Conservation (phyloP, 2,113 vertebrate genomes). For the Oreocharis arfaki region DNA sequence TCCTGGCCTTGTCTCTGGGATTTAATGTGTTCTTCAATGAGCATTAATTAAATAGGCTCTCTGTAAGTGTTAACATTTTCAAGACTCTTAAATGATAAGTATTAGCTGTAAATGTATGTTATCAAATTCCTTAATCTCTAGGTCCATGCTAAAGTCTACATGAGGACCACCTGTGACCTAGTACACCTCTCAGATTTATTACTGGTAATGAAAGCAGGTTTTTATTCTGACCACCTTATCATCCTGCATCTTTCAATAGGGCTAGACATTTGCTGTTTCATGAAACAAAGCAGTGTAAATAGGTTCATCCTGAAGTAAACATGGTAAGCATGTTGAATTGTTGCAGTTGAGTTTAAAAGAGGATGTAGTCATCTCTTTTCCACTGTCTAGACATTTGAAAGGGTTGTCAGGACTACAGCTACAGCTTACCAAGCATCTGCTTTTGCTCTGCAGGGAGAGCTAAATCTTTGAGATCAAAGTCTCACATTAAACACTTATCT, state of each 20-base stretch:
- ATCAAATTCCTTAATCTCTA: neutral
- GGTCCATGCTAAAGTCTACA: neutral
- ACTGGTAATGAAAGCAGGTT: neutral
- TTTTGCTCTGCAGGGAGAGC: conserved; percentile 30
- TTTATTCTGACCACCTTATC: neutral
- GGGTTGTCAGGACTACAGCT: conserved; percentile 62
- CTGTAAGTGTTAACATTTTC: neutral
- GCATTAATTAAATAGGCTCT: neutral
- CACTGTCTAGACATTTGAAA: conserved; percentile 38
- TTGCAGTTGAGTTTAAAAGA: conserved; percentile 18
- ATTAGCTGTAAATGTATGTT: neutral
- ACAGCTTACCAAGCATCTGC: conserved; percentile 43
- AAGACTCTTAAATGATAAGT: neutral
- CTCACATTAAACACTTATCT: neutral
- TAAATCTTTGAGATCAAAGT: conserved; percentile 56
- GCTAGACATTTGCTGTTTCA: neutral
- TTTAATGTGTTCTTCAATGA: neutral
- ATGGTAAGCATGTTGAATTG: neutral
- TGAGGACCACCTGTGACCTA: neutral
- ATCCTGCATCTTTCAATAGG: neutral
- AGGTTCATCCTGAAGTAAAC: conserved; percentile 20
- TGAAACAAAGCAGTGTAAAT: neutral
- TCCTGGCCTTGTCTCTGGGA: neutral
- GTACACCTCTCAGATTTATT: neutral
- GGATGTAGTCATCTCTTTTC: conserved; percentile 3